Base-by-base conservation (phyloP, 2,113 vertebrate species). In the Malurus melanocephalus region DNA sequence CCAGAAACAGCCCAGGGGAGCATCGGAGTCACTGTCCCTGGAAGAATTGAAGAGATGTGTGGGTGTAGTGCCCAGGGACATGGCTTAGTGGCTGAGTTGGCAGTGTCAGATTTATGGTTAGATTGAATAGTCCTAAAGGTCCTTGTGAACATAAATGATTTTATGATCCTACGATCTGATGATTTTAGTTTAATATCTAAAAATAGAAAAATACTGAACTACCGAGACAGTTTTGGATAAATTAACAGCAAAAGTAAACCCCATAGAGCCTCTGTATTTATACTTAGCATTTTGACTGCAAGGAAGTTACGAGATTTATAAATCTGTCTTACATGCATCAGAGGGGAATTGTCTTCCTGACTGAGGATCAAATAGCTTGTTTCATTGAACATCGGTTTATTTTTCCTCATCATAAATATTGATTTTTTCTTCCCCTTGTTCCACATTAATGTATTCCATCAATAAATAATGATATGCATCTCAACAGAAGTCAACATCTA, bases 341-440 rank as follows among this genome's bases (percentile, higher is more conserved):
- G 42, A 83, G 28, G 5, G 7, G 4, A 3, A 10, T 33, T 84
- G 32, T 78, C 53, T 69, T 87, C 61, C 65, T 74, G 60, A 48
- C 24, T 53, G 59, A 68, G n/a, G 59, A 75, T 40, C 6, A 71
- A 74, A 71, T 64, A 15, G 11, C 7, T 86, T 80, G n/a, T 86
- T 92, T 84, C 86, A 49, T 32, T 83, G 80, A 84, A 75, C 6
- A 57, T 33, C 1, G 9, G 28, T 80, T 92, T 84, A 86, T 86
- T 90, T 71, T 88, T 72, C 45, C 26, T 75, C 10, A 84, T 80
- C 35, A 61, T 88, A 92, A 94, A 80, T 94, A 90, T 56, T 77
- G 88, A 71, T 64, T 94, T 91, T 89, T 30, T 77, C 61, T 91
- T 90, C 22, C n/a, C 45, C n/a, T 88, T 83, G 45, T 94, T 91